phyloP scores from a whole-genome alignment of 2,797 vertebrate species.

The Sebastes hubbsi region DNA sequence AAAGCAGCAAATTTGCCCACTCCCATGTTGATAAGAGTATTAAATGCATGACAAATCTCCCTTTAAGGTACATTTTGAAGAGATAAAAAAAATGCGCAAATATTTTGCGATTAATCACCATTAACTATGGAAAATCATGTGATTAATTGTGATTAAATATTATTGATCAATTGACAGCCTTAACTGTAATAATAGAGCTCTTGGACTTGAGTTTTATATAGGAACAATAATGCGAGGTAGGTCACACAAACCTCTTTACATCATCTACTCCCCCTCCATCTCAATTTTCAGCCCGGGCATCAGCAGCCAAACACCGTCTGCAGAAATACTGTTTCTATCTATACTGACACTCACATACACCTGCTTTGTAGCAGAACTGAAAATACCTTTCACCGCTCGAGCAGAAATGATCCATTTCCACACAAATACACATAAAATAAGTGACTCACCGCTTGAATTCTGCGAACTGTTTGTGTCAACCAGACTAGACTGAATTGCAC shows the following conservation, averaged over 20 bases:
- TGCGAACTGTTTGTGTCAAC: conserved; percentile 96
- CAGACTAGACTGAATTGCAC: conserved; percentile 91
- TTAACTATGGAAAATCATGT: too few relatives aligned
- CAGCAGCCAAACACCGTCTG: conserved; percentile 21
- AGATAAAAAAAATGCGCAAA: too few relatives aligned
- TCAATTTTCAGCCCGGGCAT: conserved; percentile 31
- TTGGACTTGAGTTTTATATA: conserved; percentile 46
- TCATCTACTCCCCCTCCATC: conserved; percentile 18
- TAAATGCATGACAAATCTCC: too few relatives aligned
- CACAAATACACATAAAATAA: conserved; percentile 31
- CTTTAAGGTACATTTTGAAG: too few relatives aligned
- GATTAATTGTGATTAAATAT: too few relatives aligned
- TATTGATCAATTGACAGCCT: too few relatives aligned
- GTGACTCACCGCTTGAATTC: conserved; percentile 91
- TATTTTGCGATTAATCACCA: too few relatives aligned
- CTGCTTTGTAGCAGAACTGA: conserved; percentile 28
- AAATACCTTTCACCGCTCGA: conserved; percentile 34
- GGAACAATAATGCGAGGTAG: conserved; percentile 46
- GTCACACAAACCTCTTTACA: conserved; percentile 44
- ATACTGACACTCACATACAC: conserved; percentile 27
- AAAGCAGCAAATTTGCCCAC: too few relatives aligned
- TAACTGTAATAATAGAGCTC: background rate
- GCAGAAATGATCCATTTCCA: conserved; percentile 48
- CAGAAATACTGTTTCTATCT: conserved; percentile 16
- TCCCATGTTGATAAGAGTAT: too few relatives aligned